Evolutionary conservation across 2,797 vertebrate species (phyloP).

Genomic region (Poeciliopsis gracilis): DNA sequence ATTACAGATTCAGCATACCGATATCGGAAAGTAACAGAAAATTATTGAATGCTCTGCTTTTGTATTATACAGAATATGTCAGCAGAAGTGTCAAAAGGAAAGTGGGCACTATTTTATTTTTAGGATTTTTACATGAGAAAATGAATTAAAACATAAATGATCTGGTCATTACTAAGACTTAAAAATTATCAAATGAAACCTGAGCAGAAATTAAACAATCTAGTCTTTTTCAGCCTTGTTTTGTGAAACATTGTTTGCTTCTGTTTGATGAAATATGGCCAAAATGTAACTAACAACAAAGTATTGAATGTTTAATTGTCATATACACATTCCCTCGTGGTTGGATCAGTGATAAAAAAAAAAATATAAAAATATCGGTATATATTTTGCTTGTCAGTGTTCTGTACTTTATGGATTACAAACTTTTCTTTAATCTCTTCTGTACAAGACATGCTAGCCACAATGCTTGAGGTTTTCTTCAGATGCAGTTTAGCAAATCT

Average conservation of each 20-base stretch:
- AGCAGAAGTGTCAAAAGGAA: background rate
- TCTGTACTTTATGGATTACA: background rate
- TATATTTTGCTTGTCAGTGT: background rate
- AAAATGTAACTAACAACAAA: background rate
- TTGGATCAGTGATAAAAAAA: background rate
- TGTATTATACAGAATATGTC: background rate
- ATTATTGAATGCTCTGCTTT: slow-evolving; percentile 14
- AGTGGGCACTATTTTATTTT: background rate
- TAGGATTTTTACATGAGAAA: background rate
- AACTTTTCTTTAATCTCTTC: background rate
- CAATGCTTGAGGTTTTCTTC: background rate
- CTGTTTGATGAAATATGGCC: background rate
- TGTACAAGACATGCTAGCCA: background rate
- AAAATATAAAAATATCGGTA: no score
- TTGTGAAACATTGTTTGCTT: background rate
- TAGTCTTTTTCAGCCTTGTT: background rate
- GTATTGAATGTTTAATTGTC: background rate
- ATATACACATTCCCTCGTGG: background rate
- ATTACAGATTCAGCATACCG: slow-evolving; percentile 73
- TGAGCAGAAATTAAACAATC: background rate
- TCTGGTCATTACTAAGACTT: background rate
- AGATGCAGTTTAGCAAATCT: background rate
- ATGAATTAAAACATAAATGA: background rate
- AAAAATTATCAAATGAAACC: background rate
- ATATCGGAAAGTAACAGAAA: slow-evolving; percentile 52